Evolutionary conservation across 1,140 invertebrate species (phyloP).

Genomic region (Vollenhovia emeryi): DNA sequence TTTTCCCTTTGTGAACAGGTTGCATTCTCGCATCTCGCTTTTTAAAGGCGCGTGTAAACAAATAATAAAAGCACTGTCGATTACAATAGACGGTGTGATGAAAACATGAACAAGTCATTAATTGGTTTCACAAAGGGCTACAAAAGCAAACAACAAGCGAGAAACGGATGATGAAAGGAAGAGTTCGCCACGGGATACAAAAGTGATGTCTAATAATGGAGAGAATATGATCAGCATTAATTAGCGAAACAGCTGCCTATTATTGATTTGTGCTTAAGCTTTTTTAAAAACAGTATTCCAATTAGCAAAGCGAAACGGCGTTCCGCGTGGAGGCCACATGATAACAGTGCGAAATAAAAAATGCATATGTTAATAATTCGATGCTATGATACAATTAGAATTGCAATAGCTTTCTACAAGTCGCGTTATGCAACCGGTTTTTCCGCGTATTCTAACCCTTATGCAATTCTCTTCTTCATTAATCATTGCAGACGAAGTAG

Average conservation of each 20-base stretch:
- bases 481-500: neutral
- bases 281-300: constrained; percentile 25
- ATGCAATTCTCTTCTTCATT: neutral
- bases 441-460: neutral
- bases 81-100: neutral
- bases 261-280: constrained; percentile 20
- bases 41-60: neutral
- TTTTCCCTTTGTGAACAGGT: neutral
- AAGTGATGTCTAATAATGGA: constrained; percentile 46
- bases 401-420: neutral
- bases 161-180: neutral
- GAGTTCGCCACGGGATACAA: neutral
- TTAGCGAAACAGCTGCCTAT: constrained; percentile 16
- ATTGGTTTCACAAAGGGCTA: constrained; percentile 24
- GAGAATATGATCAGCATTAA: constrained; percentile 49
- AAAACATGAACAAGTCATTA: constrained; percentile 26
- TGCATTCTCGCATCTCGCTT: neutral
- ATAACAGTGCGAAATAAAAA: neutral
- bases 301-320: constrained; percentile 4
- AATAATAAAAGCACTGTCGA: neutral
- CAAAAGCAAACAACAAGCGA: neutral
- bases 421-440: neutral
- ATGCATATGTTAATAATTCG: neutral
- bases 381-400: neutral
- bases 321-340: neutral